A percentile compares a stretch with the other conserved stretches of the same genome.
Evolutionary conservation across 2,888 invertebrate species (phyloP).

Genomic region (Leptothorax acervorum): DNA sequence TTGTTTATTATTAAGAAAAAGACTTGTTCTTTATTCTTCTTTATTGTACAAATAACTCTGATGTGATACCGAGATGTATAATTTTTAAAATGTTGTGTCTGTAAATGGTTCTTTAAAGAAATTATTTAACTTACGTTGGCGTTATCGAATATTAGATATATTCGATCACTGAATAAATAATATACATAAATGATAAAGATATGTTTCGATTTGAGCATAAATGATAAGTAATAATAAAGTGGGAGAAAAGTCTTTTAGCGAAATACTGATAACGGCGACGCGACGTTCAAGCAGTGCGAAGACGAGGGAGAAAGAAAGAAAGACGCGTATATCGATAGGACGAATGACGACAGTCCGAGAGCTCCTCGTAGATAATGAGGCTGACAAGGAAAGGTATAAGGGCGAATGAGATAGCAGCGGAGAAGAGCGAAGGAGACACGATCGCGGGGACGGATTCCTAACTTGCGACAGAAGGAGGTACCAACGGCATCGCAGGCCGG

Average conservation of each 20-base stretch:
- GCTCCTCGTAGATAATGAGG: conserved; percentile 71
- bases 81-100: neutral
- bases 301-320: conserved; percentile 55
- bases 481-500: conserved; percentile 64
- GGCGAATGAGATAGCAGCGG: conserved; percentile 57
- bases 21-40: neutral
- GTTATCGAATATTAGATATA: neutral
- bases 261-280: neutral
- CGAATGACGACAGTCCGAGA: conserved; percentile 71
- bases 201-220: conserved; percentile 59
- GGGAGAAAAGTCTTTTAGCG: conserved; percentile 35
- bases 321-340: conserved; percentile 70
- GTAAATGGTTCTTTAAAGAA: conserved; percentile 37
- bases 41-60: neutral
- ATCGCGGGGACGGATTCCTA: conserved; percentile 72
- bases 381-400: conserved; percentile 67
- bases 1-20: neutral
- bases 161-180: neutral
- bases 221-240: conserved; percentile 57
- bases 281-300: conserved; percentile 15
- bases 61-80: neutral
- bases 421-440: conserved; percentile 59
- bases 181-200: conserved; percentile 28
- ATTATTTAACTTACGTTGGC: conserved; percentile 55
- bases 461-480: conserved; percentile 60